These are phyloP conservation scores for Herpailurus yagouaroundi DNA, from an alignment of 2,113 vertebrate species.

Conservation along the genomic window DNA sequence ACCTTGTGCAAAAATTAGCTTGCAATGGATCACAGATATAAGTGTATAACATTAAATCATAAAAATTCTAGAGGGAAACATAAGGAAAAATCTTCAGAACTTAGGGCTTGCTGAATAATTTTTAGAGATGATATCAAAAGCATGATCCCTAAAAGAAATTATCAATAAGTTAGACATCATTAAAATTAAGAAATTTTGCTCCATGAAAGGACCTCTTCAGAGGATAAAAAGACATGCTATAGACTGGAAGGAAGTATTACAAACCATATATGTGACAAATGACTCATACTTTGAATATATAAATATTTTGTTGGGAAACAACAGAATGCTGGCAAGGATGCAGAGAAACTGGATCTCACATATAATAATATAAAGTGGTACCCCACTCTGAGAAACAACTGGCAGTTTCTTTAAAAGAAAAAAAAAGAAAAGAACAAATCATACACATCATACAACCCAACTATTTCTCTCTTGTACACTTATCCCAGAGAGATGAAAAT, in stretches of 20 bases:
- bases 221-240: background rate
- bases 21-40: background rate
- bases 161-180: background rate
- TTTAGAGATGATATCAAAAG: background rate
- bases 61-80: background rate
- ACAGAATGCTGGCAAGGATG: background rate
- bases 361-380: background rate
- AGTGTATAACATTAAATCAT: background rate
- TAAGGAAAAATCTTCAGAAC: background rate
- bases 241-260: background rate
- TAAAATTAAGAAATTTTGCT: conserved; percentile 3
- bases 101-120: background rate
- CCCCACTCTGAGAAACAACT: background rate
- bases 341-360: background rate
- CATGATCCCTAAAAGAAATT: background rate
- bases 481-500: background rate
- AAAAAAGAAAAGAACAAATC: background rate
- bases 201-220: background rate
- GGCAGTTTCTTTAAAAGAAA: background rate
- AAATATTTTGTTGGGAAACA: background rate
- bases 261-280: background rate
- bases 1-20: background rate
- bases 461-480: background rate
- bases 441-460: background rate
- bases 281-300: background rate